Evolutionary conservation across 30 jellyfish, hydroid and myxozoan genomes (phyloP), one percentile per base, ranked within the genome.

Genomic region (Cassiopea andromeda): DNA sequence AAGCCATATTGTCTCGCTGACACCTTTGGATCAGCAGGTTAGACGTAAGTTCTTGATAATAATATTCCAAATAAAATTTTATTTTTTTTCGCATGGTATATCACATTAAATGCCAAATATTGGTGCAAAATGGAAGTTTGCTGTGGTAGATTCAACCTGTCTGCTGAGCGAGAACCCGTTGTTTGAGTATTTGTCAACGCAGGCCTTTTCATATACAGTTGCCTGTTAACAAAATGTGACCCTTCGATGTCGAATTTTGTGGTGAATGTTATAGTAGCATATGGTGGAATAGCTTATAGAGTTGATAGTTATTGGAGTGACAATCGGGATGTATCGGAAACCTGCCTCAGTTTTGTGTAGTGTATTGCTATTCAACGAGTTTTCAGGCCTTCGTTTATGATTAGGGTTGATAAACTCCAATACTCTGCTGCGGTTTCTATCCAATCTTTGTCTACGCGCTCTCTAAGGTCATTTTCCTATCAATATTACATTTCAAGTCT

Each of bases 1-100:
- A 76, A 81, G 94, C 94, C 94, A 87, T 87, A 67, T 87, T 87
- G 94, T 16, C 73, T 79, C 60, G 46, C 64, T 44, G 89, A 47
- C 69, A 80, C 79, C 18, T 45, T 80, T 44, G 48, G 78, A 1
- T 7, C 57, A 19, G 67, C 38, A 12, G 44, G 69, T 15, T 60
- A 48, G 60, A 44, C 27, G 73, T 48, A 60, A 80, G 89, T 68
- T 61, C 72, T 38, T 50, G 46, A 19, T 80, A 8, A 58, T 38
- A 4, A 16, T 14, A 16, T 14, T 7, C 54, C 79, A 18, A 10
- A 18, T 43, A 2, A 70, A 14, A 27, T 70, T 70, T 70, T 14
- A 70, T 77, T 77, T 77, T 49, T 77, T 77, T 77, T 70, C 54
- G 79, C 86, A 48, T 48, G 4, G 44, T 75, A 77, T 47, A 48